Evolutionary conservation across 2,888 invertebrate genomes (phyloP).

Genomic region (Rhodophaea formosa): DNA sequence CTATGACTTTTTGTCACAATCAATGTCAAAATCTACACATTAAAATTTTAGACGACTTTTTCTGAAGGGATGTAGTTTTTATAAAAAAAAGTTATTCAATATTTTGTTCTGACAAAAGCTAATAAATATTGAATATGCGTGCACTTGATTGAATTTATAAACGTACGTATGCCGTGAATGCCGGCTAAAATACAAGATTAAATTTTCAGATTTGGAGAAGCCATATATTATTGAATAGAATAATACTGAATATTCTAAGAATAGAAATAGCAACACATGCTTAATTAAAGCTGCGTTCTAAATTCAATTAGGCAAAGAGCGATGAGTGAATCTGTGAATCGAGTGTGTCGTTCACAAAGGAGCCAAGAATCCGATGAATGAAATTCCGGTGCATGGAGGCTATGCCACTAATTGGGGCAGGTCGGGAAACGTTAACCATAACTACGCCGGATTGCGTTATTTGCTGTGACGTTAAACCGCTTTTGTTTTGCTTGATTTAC

Average conservation of each 20-base stretch:
- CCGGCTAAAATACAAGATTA: too few species aligned
- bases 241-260: not conserved
- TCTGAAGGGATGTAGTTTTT: too few species aligned
- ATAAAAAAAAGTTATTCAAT: too few species aligned
- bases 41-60: too few species aligned
- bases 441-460: not conserved
- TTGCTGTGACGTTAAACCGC: not conserved
- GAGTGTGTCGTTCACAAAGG: slow-evolving; percentile 27
- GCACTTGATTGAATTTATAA: too few species aligned
- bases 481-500: not conserved
- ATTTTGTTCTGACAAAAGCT: too few species aligned
- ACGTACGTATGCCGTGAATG: too few species aligned
- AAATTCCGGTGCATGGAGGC: slow-evolving; percentile 38
- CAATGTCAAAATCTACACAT: too few species aligned
- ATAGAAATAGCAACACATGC: not conserved
- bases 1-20: too few species aligned
- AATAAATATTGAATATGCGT: too few species aligned
- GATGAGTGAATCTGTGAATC: slow-evolving; percentile 22
- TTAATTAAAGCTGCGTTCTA: not conserved
- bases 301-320: slow-evolving; percentile 24
- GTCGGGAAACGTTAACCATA: slow-evolving; percentile 18
- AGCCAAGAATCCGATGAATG: slow-evolving; percentile 42
- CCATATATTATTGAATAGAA: too few species aligned
- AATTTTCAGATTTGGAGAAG: too few species aligned
- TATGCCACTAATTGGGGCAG: slow-evolving; percentile 50